Evolutionary conservation across 1,140 invertebrate species (phyloP), one percentile per base, ranked within the genome.

Genomic region (Penaeus indicus): DNA sequence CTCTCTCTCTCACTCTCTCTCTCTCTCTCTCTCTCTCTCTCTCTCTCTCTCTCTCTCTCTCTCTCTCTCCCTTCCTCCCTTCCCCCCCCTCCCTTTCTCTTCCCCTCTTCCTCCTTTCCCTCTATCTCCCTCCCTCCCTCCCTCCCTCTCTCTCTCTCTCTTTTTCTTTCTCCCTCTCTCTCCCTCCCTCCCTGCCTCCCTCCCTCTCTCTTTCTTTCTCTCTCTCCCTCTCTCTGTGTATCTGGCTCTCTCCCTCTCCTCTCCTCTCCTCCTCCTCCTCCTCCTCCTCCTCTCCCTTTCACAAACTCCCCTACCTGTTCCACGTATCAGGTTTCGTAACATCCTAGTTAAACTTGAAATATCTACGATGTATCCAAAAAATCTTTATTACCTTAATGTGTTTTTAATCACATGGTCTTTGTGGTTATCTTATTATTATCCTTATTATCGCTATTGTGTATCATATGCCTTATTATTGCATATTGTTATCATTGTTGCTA

Each of bases 11-110:
- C 77, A 47, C 77, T 42, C 77, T 42, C 77, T 42, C 77, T 42
- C 77, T 42, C 60, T 82, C 60, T 82, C 77, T 79, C 77, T 79
- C 77, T 79, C 77, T 79, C 77, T 79, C 42, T 54, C 77, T 79
- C 77, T 79, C 77, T 79, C 77, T 79, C 77, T 79, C 77, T 79
- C 77, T 79, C 77, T 79, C 77, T 79, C 77, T 79, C 77, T 79
- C 38, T 54, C 77, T 79, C 38, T 79, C 38, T 79, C 77, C 19
- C 77, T 10, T 7, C 42, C 42, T 32, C 32, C 21, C 27, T 27
- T 19, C 25, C 79, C 3, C 47, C 79, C 47, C 11, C 22, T 81
- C 19, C 19, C 72, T 77, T 0, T 77, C 72, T 77, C 19, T 77
- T n/a, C 1, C 69, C 38, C 69, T 1, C 69, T 75, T 7, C 38